Percentiles rank a stretch among this genome's conserved stretches.
Evolutionary conservation across 2,797 vertebrate genomes (phyloP).

Genomic region (Rhincodon typus): DNA sequence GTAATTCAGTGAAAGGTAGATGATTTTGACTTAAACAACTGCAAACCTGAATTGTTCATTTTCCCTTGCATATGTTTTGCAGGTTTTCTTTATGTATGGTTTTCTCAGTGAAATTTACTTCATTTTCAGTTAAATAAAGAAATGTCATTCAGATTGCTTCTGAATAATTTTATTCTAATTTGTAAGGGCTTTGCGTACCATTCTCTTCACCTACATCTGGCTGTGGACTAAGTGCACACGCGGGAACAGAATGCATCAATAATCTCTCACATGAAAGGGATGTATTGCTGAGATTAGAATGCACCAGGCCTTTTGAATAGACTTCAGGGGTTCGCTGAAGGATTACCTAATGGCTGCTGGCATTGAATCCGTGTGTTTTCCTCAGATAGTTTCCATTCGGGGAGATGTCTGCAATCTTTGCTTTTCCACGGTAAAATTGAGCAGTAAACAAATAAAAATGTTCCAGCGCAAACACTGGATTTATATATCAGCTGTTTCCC

Average conservation of each 20-base stretch:
- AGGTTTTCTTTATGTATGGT: background rate
- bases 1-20: background rate
- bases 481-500: constrained; percentile 19
- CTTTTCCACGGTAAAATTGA: constrained; percentile 21
- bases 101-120: background rate
- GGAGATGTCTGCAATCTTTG: constrained; percentile 33
- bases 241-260: constrained; percentile 34
- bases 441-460: constrained; percentile 29
- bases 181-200: background rate
- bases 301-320: constrained; percentile 35
- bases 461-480: background rate
- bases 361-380: constrained; percentile 36
- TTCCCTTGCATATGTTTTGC: background rate
- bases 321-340: constrained; percentile 34
- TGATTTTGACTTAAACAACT: background rate
- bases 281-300: constrained; percentile 31
- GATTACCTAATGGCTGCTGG: constrained; percentile 33
- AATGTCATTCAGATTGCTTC: background rate
- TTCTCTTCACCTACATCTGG: constrained; percentile 38
- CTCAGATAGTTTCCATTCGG: constrained; percentile 35
- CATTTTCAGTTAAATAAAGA: background rate
- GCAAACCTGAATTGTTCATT: background rate
- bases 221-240: constrained; percentile 1
- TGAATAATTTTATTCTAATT: constrained; percentile 21
- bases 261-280: constrained; percentile 37